These are phyloP conservation scores for Spizaetus ornatus DNA, from an alignment of 2,113 vertebrate genomes.

Conservation along the genomic window DNA sequence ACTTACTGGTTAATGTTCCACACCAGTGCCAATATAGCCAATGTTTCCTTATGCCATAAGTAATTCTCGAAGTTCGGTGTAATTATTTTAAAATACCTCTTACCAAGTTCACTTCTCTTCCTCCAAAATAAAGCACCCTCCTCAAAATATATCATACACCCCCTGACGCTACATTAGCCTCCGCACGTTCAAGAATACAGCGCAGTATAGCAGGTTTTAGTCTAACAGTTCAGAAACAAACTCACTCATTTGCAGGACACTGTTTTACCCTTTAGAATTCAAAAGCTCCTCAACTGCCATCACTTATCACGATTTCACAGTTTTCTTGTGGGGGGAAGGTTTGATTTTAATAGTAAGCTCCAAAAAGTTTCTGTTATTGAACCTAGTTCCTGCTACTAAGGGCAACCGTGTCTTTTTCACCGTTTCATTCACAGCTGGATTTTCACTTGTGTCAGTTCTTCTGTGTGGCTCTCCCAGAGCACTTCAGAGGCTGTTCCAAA, in stretches of 20 bases:
- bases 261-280: not conserved
- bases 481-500: not conserved
- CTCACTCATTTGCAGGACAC: not conserved
- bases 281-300: not conserved
- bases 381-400: not conserved
- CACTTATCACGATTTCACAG: not conserved
- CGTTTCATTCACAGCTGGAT: not conserved
- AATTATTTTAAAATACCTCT: not conserved
- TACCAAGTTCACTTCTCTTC: not conserved
- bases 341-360: not conserved
- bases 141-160: not conserved
- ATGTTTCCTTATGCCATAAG: accelerated
- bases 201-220: accelerated
- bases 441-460: not conserved
- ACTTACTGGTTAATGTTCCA: not conserved
- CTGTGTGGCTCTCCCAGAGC: too few relatives aligned
- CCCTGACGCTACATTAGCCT: not conserved
- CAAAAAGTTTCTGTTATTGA: not conserved
- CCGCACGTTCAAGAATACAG: not conserved
- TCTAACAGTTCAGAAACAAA: not conserved
- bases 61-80: not conserved
- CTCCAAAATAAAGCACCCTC: not conserved
- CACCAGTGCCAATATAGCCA: accelerated
- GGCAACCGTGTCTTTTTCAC: accelerated
- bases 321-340: not conserved